Base-by-base conservation (phyloP, 1,140 invertebrate species). In the Ceratina calcarata region DNA sequence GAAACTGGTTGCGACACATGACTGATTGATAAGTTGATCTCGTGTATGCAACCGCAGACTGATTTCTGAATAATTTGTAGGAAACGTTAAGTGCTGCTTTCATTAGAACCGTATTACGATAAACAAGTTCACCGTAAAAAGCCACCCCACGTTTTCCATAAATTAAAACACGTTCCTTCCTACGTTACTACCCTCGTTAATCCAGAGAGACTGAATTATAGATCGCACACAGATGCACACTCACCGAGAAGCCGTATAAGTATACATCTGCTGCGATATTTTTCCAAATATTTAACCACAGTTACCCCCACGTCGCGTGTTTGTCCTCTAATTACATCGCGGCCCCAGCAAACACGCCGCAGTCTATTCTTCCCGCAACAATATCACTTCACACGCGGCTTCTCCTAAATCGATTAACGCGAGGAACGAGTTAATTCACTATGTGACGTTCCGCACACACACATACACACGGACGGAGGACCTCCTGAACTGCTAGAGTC, bases 351-450 rank as follows among this genome's bases (percentile, higher is more conserved):
- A 78, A 71, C 67, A 45, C 16, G 16, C 20, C 7, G 12, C 12
- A 45, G 16, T 69, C 76, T 67, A 71, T 78, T 72, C 67, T 72
- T 78, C 67, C 58, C 76, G 60, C 76, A 78, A 78, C 76, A 64
- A 78, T 72, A 78, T 78, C 76, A 72, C 77, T 74, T 60, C 61
- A 74, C 77, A 24, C 32, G 77, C 45, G 62, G 70, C 45, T 74
- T 74, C 77, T 76, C 78, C 72, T 85, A 85, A 85, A 85, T 85
- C 83, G 80, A 85, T 85, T 84, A 85, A 45, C 72, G 45, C 6
- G 58, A 32, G 78, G 83, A 82, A 73, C 57, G 78, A 70, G 74
- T 85, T 84, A 81, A 85, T 84, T 73, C 72, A 81, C 64, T 67
- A 57, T 27, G 62, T 13, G 65, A 72, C 78, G 8, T 37, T 37